Evolutionary conservation across 2,888 invertebrate species (phyloP), one percentile per base, ranked within the genome.

Genomic region (Operophtera brumata): DNA sequence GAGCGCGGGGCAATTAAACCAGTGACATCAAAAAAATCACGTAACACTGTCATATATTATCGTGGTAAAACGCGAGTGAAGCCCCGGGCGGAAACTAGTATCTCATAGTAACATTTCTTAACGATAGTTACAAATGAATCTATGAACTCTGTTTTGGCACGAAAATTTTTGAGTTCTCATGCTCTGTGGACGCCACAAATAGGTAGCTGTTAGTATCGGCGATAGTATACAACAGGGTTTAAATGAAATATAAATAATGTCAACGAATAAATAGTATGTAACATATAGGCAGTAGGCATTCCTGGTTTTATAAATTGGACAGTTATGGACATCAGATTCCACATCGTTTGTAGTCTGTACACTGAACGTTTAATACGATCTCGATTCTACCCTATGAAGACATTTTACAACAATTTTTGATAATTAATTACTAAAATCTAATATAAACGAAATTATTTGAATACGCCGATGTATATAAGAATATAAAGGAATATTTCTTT

Each of bases 391-490:
- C 4, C 7, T 45, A 44, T 10, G 6, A 14, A 44, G 34, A 9
- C 20, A 44, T 35, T 35, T 35, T 11, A n/a, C 34, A 34, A 34
- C 6, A 34, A n/a, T n/a, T n/a, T n/a, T n/a, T n/a, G 3, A 34
- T 11, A 11, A 20, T 20, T 13, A 11, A 8, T 6, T 1, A 13
- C 7, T 11, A 36, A 36, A 36, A 11, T 13, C 13, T 7, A 34
- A 5, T 8, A 9, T 11, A 8, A 11, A 3, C n/a, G 0, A 34
- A 36, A 10, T 39, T 12, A 43, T 44, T 39, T 10, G 11, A 37
- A 35, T 48, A 37, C 25, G 43, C 50, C 39, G 42, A 37, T 49
- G 50, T 44, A 42, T 37, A 35, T 35, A 4, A 13, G 8, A 34
- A 28, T 46, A 13, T 30, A 39, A 30, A 14, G 14, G 34, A 46